Evolutionary conservation across 2,888 invertebrate species (phyloP).

Genomic region (Nipponacmea schrenckii): DNA sequence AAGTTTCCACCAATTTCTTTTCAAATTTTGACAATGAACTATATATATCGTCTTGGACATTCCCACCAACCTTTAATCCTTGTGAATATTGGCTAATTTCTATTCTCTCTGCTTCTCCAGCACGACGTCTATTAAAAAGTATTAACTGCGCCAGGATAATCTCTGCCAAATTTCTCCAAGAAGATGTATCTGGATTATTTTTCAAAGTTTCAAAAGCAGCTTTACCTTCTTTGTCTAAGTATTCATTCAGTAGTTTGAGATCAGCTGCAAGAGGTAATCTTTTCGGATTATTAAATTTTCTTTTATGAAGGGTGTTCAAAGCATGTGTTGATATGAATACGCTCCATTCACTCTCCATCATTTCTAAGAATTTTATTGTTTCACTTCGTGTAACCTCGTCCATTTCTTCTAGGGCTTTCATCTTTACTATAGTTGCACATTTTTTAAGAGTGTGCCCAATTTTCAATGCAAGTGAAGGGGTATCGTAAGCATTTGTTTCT

Average conservation of each 20-base stretch:
- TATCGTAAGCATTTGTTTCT: not conserved
- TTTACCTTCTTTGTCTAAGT: no score
- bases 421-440: not conserved
- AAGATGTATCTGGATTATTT: not conserved
- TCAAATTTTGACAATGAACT: not conserved
- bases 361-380: not conserved
- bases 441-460: not conserved
- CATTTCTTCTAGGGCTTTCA: conserved; percentile 3
- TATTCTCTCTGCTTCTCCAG: not conserved
- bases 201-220: conserved; percentile 6
- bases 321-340: not conserved
- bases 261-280: not conserved
- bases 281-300: conserved; percentile 2
- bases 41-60: conserved; percentile 9
- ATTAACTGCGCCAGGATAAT: not conserved
- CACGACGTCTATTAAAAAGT: conserved; percentile 1
- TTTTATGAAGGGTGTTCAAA: not conserved
- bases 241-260: not conserved
- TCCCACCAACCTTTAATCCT: not conserved
- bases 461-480: not conserved
- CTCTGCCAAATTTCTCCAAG: not conserved
- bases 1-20: not conserved
- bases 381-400: not conserved
- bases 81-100: not conserved
- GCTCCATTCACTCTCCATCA: conserved; percentile 5